Evolutionary conservation across 2,113 vertebrate genomes (phyloP), one percentile per base, ranked within the genome.

Genomic region (Syrrhaptes paradoxus): DNA sequence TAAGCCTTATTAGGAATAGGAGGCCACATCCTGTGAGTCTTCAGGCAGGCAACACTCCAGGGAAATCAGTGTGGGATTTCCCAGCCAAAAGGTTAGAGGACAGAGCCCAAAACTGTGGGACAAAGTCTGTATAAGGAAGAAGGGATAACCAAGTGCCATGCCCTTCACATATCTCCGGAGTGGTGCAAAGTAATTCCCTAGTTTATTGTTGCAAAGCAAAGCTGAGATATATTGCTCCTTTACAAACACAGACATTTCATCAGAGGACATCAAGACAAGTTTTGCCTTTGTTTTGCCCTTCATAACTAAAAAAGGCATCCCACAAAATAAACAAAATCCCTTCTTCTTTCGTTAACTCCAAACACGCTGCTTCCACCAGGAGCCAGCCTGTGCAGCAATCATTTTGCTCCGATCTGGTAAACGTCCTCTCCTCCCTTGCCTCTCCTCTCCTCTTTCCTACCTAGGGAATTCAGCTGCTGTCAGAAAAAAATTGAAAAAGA

Each of bases 401-500:
- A 29, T 88, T 91, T 76, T 57, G 13, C 54, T 91, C 36, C 43
- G 57, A 31, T 49, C 45, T 65, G 75, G 59, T 55, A 81, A 91
- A 91, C 0, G 8, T 71, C 77, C 34, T 76, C 34, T 66, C 32
- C 86, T 90, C 63, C 46, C 38, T 67, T 52, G 46, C 63, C 28
- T 26, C 26, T 59, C 22, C 57, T 67, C 66, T 61, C 17, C 28
- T 28, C 31, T 57, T 62, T 80, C 45, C 51, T 48, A 96, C 81
- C 75, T 93, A 78, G 79, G 78, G 93, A 96, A 93, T 94, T 84
- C 85, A 95, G 38, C 68, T 74, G 73, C 57, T 83, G 59, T 41
- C 41, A 58, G 74, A 78, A 80, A 93, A 71, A 71, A 52, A 81
- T 73, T 38, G 92, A 92, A 89, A 94, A 54, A 95, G 32, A 57